phyloP scores from a whole-genome alignment of 2,797 vertebrate genomes.

The Psittacula derbiana region DNA sequence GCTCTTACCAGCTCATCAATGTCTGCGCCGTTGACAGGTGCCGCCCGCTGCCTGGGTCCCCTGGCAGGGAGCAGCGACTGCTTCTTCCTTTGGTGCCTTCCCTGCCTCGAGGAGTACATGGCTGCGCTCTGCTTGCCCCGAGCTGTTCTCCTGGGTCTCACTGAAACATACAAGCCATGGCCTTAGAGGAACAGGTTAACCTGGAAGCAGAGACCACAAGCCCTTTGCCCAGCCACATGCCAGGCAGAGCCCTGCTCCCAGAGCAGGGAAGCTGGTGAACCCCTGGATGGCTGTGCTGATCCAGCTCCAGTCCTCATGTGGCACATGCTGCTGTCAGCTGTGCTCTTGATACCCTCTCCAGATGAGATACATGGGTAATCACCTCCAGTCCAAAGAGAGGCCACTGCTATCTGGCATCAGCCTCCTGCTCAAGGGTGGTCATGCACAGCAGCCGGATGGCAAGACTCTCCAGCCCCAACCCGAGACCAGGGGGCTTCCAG shows the following conservation, averaged over 20 bases:
- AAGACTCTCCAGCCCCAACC: rapidly evolving
- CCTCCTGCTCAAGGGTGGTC: background rate
- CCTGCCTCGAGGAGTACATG: conserved; percentile 68
- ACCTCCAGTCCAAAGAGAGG: background rate
- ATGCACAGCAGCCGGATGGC: background rate
- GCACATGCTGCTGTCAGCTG: background rate
- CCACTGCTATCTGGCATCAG: background rate
- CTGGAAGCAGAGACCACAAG: background rate
- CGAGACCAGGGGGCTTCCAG: background rate
- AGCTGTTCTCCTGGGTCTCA: conserved; percentile 86
- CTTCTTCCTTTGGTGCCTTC: conserved; percentile 86
- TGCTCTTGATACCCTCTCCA: background rate
- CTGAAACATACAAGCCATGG: conserved; percentile 69
- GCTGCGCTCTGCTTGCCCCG: conserved; percentile 79
- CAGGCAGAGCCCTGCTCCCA: background rate
- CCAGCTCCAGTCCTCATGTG: background rate
- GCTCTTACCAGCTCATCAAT: conserved; percentile 93
- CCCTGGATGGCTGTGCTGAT: rapidly evolving
- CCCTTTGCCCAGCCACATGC: background rate
- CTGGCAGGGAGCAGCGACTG: conserved; percentile 64
- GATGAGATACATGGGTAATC: background rate
- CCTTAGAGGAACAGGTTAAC: background rate
- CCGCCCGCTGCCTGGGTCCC: conserved; percentile 68
- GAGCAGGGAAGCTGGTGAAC: background rate
- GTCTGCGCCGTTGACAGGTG: conserved; percentile 83